Evolutionary conservation across 2,888 invertebrate genomes (phyloP), one percentile per base, ranked within the genome.

Genomic region (Agrochola macilenta): DNA sequence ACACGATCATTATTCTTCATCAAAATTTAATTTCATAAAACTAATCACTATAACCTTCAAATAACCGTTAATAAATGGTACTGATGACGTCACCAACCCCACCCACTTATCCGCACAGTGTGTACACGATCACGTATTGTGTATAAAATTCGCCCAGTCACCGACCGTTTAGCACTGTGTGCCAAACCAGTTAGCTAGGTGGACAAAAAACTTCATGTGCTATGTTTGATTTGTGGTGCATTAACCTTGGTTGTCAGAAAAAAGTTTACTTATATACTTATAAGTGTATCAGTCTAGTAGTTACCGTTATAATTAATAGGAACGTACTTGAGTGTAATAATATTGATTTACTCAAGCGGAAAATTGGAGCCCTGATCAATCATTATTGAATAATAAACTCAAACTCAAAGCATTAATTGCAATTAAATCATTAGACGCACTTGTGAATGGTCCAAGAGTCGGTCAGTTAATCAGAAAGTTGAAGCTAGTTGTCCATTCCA

Each of bases 151-250:
- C 57, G 80, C 60, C 74, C 49, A 81, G 79, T 89, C 89, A 87
- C 78, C 76, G 66, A 79, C 77, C 80, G 70, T 79, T 85, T 87
- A 76, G 76, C 89, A 88, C 83, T 60, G 78, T 87, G 87, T 76
- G 81, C 89, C n/a, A 87, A 87, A 85, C 81, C 52, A 30, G 82
- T 79, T 81, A 77, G 78, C 12, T 26, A 35, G 4, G 35, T 70
- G 70, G 78, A 81, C 80, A 82, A 88, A 87, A 87, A 88, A 81
- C 63, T 7, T 39, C 4, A 71, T 73, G n/a, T 46, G 43, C 71
- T 26, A 69, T 87, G 73, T 87, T 84, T 87, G 84, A 66, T 74
- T 74, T 80, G 49, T 7, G 11, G 85, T 84, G 81, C 85, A 85
- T 73, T 85, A 85, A 85, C 85, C 85, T 85, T 60, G 20, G 30